A percentile compares a stretch with the other conserved stretches of the same genome.
These are phyloP conservation scores for Rhea americana DNA, from an alignment of 2,113 vertebrate species.

Conservation along the genomic window DNA sequence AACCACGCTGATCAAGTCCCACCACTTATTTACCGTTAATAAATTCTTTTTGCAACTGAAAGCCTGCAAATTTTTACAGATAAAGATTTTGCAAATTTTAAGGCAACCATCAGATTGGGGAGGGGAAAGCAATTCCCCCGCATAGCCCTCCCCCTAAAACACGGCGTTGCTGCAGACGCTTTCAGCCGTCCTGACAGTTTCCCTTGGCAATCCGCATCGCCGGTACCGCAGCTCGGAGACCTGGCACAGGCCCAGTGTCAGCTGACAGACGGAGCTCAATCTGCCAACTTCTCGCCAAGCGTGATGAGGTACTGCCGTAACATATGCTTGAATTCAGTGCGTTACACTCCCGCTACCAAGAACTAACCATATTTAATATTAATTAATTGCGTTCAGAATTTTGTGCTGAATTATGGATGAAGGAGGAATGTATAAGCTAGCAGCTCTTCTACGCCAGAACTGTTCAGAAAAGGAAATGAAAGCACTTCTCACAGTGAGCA, in stretches of 20 bases:
- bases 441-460: background rate
- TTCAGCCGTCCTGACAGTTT: background rate
- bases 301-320: background rate
- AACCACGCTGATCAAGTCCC: background rate
- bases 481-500: slow-evolving; percentile 14
- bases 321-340: background rate
- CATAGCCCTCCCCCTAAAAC: background rate
- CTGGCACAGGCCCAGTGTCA: background rate
- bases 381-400: background rate
- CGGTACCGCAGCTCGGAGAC: rapidly evolving
- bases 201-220: background rate
- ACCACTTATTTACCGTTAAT: rapidly evolving
- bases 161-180: background rate
- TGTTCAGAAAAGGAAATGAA: slow-evolving; percentile 53
- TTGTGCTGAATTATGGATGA: slow-evolving; percentile 15
- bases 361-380: background rate
- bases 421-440: background rate
- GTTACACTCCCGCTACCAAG: background rate
- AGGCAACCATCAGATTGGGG: background rate
- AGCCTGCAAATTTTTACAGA: background rate
- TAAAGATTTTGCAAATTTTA: background rate
- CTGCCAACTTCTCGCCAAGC: background rate
- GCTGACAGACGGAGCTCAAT: slow-evolving; percentile 53
- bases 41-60: background rate
- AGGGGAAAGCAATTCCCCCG: background rate